Evolutionary conservation across 2,113 vertebrate species (phyloP).

Genomic region (Pogona vitticeps): DNA sequence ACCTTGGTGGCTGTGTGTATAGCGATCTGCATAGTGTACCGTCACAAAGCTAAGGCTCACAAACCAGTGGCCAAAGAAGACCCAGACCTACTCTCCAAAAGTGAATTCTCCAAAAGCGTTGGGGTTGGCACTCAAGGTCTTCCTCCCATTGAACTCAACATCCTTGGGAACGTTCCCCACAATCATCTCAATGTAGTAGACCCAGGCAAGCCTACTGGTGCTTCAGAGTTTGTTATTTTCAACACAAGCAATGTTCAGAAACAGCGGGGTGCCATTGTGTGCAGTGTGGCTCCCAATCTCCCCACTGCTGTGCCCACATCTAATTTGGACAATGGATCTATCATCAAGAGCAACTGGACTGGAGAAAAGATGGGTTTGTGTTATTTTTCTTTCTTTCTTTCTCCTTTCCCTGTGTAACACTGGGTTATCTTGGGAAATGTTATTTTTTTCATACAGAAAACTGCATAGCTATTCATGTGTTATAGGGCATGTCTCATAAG

Average conservation of each 20-base stretch:
- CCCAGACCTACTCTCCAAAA: constrained; percentile 87
- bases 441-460: neutral
- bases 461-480: neutral
- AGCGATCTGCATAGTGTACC: constrained; percentile 76
- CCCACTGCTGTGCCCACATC: constrained; percentile 78
- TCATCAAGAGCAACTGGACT: constrained; percentile 90
- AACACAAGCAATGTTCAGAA: constrained; percentile 71
- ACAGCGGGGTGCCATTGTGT: constrained; percentile 84
- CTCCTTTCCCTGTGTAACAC: neutral
- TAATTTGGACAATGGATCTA: constrained; percentile 85
- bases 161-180: constrained; percentile 67
- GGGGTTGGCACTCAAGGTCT: constrained; percentile 77
- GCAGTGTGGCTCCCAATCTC: constrained; percentile 94
- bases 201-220: constrained; percentile 72
- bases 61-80: constrained; percentile 87
- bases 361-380: constrained; percentile 90
- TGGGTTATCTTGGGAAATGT: neutral
- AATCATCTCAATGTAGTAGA: constrained; percentile 77
- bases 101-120: constrained; percentile 80
- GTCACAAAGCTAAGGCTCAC: constrained; percentile 79
- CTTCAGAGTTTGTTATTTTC: constrained; percentile 73
- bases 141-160: constrained; percentile 84
- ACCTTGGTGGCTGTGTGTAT: constrained; percentile 71
- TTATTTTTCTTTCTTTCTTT: constrained; percentile 4
- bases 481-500: neutral